Evolutionary conservation across 2,888 invertebrate species (phyloP), one percentile per base, ranked within the genome.

Genomic region (Monopis laevigella): DNA sequence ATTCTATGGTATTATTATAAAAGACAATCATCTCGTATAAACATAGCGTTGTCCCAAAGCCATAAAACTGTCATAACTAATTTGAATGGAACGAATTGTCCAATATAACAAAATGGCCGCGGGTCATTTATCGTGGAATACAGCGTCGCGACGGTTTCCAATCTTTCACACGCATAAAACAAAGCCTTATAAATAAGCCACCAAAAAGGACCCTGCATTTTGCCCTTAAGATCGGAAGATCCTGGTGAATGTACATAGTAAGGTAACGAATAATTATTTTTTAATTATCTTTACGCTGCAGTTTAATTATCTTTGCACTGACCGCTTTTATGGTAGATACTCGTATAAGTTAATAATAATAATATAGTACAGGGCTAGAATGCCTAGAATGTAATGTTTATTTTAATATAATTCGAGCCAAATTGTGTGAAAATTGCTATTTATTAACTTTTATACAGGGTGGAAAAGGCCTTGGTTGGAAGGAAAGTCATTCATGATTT

Each of bases 121-220:
- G 34, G 34, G 34, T 34, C 34, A 34, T 34, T 34, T 17, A 17
- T 34, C 34, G 34, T 34, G 17, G 17, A n/a, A 14, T 16, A 34
- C 34, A 34, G 29, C 34, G 16, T 17, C 34, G 34, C 36, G 36
- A 36, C 36, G 36, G 19, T n/a, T n/a, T 36, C 36, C 36, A 36
- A 36, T 36, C 40, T 40, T 29, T 40, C 28, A 28, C 29, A 18
- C 28, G 28, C 40, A 36, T 35, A 27, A 35, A 42, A 42, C 42
- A 42, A 42, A 42, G 36, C 35, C 29, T 28, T 34, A 36, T 42
- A 42, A 42, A 42, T 42, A 36, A 42, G 24, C 28, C 36, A 36
- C 28, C 26, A 26, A 36, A 42, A 36, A 36, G 28, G 16, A 36
- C 28, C n/a, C 18, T 36, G 16, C 11, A 17, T 36, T 28, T 26